Base-by-base conservation (phyloP, 1,140 invertebrate genomes). In the Dendroctonus valens region DNA sequence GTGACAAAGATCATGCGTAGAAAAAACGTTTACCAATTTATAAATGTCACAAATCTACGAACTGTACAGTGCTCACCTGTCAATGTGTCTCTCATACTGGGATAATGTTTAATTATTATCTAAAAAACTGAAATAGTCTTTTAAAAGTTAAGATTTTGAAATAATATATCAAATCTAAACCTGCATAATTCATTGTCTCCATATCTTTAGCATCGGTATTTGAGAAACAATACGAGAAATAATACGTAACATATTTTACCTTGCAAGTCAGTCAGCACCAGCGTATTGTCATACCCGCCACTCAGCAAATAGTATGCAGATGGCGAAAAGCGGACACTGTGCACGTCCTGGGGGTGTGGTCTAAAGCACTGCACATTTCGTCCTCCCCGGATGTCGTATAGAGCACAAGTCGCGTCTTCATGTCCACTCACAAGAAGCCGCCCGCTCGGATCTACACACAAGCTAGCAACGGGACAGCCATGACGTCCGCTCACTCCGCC, bases 251-350 rank as follows among this genome's bases (percentile, higher is more conserved):
- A 59, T 49, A 69, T 76, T 26, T 83, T 79, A 90, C 94, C 95
- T 87, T 98, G 96, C 41, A 98, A 79, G 82, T 98, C 96, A 0
- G 96, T 97, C 0, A 98, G 86, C n/a, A 96, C 91, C 3, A 97
- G 85, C 71, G 93, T 91, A 73, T 94, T 93, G 76, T 99, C 97
- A 75, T 99, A 99, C 7, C 96, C 96, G n/a, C 89, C 95, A 0
- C 96, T 96, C 39, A 99, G 85, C 51, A 99, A 83, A 77, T 99
- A 99, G 80, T 97, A 98, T 0, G 97, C 96, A 42, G 94, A 97
- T 44, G 96, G 96, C 8, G 96, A 98, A 79, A 99, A 99, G 37
- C 97, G 84, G 46, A 98, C 94, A 49, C 93, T 96, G 63, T 81
- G 78, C 5, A 98, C 92, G 76, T 99, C 97, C 11, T 92, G 86